These are phyloP conservation scores for Bufo bufo DNA, from an alignment of 2,113 vertebrate genomes.

Conservation along the genomic window DNA sequence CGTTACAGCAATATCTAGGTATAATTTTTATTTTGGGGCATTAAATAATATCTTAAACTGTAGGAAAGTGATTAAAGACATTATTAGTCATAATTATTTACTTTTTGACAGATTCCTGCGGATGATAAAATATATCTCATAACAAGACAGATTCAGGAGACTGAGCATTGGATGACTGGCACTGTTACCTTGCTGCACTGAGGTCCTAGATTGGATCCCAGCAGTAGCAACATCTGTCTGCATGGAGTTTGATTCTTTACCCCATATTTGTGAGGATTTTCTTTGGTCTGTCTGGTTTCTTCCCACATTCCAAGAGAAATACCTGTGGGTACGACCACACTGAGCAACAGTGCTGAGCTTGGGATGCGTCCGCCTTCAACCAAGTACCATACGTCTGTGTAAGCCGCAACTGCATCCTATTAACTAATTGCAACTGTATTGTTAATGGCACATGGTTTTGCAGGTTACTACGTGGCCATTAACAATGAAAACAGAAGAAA, in stretches of 20 bases:
- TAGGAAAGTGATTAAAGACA: slow-evolving; percentile 41
- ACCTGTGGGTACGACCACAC: too few species aligned
- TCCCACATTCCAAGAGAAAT: too few species aligned
- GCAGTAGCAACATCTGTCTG: not conserved
- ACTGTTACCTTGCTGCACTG: not conserved
- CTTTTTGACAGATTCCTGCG: slow-evolving; percentile 24
- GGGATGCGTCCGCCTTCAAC: too few species aligned
- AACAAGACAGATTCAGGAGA: not conserved
- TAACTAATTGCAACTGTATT: too few species aligned
- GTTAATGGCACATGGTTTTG: too few species aligned
- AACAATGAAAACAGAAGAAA: too few species aligned
- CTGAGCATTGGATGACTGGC: not conserved
- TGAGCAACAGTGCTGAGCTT: too few species aligned
- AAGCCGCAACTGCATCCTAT: too few species aligned
- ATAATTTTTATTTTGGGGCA: slow-evolving; percentile 48
- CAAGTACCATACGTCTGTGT: too few species aligned
- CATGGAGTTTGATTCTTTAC: not conserved
- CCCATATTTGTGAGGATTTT: too few species aligned
- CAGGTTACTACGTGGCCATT: too few species aligned
- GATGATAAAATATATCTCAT: slow-evolving; percentile 10
- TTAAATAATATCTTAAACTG: slow-evolving; percentile 50
- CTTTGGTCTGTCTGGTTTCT: too few species aligned
- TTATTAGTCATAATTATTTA: slow-evolving; percentile 43
- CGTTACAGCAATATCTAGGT: slow-evolving; percentile 34
- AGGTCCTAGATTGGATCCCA: not conserved